Evolutionary conservation across 30 jellyfish, hydroid and myxozoan species (phyloP).

Genomic region (Sanderia malayensis): DNA sequence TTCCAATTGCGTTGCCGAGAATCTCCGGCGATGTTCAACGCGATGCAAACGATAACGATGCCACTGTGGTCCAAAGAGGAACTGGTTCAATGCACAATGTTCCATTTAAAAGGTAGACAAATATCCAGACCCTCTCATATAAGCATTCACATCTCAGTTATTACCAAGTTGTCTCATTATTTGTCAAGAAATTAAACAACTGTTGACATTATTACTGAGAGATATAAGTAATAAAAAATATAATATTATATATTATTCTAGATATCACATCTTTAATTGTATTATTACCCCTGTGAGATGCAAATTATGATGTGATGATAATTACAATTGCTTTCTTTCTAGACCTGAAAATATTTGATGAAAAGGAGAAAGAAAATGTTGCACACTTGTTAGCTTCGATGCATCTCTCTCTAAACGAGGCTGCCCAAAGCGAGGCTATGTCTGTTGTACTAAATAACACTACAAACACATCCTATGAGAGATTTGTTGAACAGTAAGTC

Average conservation of each 20-base stretch:
- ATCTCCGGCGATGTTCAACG: conserved; percentile 63
- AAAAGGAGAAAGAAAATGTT: conserved; percentile 56
- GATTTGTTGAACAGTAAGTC: conserved; percentile 66
- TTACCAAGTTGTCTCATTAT: too few relatives aligned
- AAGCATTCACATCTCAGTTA: too few relatives aligned
- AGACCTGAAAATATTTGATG: conserved; percentile 43
- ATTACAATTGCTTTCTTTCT: conserved; percentile 1
- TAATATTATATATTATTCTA: too few relatives aligned
- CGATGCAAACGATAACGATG: conserved; percentile 55
- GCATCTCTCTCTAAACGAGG: conserved; percentile 40
- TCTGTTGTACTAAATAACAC: conserved; percentile 11
- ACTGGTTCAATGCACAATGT: conserved; percentile 49
- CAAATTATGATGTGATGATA: too few relatives aligned
- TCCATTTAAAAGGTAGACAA: conserved; percentile 55
- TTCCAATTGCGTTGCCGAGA: conserved; percentile 61
- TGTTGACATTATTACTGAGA: too few relatives aligned
- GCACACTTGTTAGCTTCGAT: conserved; percentile 74
- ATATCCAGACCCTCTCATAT: too few relatives aligned
- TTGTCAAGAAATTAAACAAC: too few relatives aligned
- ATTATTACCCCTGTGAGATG: too few relatives aligned
- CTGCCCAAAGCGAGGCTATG: conserved; percentile 1
- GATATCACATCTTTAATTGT: too few relatives aligned
- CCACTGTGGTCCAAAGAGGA: conserved; percentile 71
- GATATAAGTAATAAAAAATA: too few relatives aligned
- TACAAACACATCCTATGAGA: conserved; percentile 64